These are phyloP conservation scores for Thryonomys swinderianus DNA, from an alignment of 2,113 vertebrate genomes.

Conservation along the genomic window DNA sequence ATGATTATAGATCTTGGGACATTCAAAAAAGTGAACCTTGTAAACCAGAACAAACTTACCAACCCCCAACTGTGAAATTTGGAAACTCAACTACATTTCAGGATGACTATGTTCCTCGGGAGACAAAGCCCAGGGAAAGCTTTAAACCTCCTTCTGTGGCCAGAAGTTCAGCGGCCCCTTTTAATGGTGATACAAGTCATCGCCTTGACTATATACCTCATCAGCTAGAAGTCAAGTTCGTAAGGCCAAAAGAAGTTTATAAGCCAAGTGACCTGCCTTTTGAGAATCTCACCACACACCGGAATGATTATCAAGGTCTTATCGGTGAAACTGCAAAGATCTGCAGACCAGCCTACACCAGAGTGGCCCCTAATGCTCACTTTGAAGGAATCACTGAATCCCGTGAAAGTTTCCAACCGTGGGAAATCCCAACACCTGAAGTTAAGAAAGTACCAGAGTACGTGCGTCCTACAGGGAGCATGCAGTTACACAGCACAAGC, in stretches of 20 bases:
- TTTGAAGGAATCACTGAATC: slow-evolving; percentile 90
- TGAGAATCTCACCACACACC: slow-evolving; percentile 89
- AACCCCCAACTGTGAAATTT: slow-evolving; percentile 87
- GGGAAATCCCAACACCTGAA: slow-evolving; percentile 80
- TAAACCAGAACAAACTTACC: slow-evolving; percentile 85
- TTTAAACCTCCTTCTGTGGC: slow-evolving; percentile 84
- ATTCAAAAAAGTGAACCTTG: slow-evolving; percentile 83
- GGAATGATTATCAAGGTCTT: slow-evolving; percentile 87
- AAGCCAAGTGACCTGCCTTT: slow-evolving; percentile 87
- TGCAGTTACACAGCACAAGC: slow-evolving; percentile 87
- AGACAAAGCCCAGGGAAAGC: slow-evolving; percentile 80
- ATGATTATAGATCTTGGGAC: slow-evolving; percentile 89
- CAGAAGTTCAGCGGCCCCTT: slow-evolving; percentile 81
- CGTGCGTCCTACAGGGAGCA: slow-evolving; percentile 82
- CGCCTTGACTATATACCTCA: slow-evolving; percentile 84
- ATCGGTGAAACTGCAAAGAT: slow-evolving; percentile 84
- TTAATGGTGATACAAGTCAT: slow-evolving; percentile 86
- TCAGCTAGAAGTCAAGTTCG: slow-evolving; percentile 73
- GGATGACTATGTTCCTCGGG: slow-evolving; percentile 86
- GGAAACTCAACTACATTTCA: slow-evolving; percentile 91
- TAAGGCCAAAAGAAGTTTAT: slow-evolving; percentile 83
- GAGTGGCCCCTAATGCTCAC: slow-evolving; percentile 60
- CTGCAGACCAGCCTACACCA: slow-evolving; percentile 85
- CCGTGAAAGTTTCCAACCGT: slow-evolving; percentile 88
- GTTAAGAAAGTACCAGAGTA: slow-evolving; percentile 82